A percentile compares a stretch with the other conserved stretches of the same genome.
Conservation (phyloP, 2,113 vertebrate species). For the Salvelinus fontinalis region DNA sequence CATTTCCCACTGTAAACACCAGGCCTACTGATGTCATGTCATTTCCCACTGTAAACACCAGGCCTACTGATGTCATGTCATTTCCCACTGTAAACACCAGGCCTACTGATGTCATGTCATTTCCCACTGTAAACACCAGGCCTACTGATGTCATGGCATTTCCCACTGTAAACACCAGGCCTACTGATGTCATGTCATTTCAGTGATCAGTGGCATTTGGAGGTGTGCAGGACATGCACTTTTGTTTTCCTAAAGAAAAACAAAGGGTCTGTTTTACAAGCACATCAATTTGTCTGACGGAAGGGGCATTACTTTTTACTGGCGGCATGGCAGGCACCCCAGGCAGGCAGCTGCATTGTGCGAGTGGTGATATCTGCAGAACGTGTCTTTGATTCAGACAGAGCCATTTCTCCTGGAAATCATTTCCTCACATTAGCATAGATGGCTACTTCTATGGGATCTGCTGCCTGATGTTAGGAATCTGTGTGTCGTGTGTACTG, state of each 20-base stretch:
- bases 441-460: constrained; percentile 2
- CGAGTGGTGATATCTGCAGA: constrained; percentile 22
- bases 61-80: too few relatives aligned
- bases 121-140: too few relatives aligned
- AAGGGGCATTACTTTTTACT: background rate
- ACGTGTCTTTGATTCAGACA: constrained; percentile 32
- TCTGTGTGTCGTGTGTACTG: background rate
- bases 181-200: too few relatives aligned
- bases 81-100: too few relatives aligned
- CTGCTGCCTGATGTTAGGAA: constrained; percentile 23
- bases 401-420: constrained; percentile 41
- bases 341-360: constrained; percentile 23
- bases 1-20: too few relatives aligned
- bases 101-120: too few relatives aligned
- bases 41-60: too few relatives aligned
- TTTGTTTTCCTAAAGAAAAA: constrained; percentile 2
- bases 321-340: background rate
- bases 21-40: too few relatives aligned
- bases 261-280: background rate
- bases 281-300: background rate
- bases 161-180: too few relatives aligned
- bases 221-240: constrained; percentile 14
- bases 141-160: too few relatives aligned
- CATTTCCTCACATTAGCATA: constrained; percentile 32
- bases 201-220: constrained; percentile 32